These are phyloP conservation scores for Podarcis muralis DNA, from an alignment of 2,113 vertebrate species.

Conservation along the genomic window DNA sequence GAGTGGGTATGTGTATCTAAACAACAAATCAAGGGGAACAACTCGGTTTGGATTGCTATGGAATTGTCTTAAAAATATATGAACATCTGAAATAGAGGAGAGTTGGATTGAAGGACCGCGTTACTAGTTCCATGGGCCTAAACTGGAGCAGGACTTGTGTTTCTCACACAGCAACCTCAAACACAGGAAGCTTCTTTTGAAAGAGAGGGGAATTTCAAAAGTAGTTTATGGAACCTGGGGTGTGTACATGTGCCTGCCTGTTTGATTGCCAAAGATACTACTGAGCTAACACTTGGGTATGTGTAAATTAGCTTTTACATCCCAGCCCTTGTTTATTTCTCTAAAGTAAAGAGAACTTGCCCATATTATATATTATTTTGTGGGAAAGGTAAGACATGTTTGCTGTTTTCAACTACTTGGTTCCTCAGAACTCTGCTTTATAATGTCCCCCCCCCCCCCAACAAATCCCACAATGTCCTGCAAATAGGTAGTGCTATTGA, in stretches of 20 bases:
- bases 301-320: neutral
- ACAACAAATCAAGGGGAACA: constrained; percentile 44
- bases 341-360: constrained; percentile 47
- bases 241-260: too few relatives aligned
- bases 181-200: neutral
- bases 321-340: constrained; percentile 32
- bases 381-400: constrained; percentile 10
- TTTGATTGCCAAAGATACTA: neutral
- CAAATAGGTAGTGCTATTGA: neutral
- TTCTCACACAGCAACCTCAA: neutral
- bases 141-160: neutral
- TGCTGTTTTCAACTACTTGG: constrained; percentile 14
- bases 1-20: constrained; percentile 30
- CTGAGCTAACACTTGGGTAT: neutral
- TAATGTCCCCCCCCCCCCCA: neutral
- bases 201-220: neutral
- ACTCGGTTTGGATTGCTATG: constrained; percentile 32
- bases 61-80: constrained; percentile 52
- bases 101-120: neutral
- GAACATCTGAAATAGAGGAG: constrained; percentile 45
- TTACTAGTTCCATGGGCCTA: neutral
- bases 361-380: constrained; percentile 12
- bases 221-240: neutral
- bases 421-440: constrained; percentile 1
- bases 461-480: neutral